A percentile compares a stretch with the other conserved stretches of the same genome.
These are phyloP conservation scores for Leucophenga montana DNA, from an alignment of 2,888 invertebrate species.

Conservation along the genomic window DNA sequence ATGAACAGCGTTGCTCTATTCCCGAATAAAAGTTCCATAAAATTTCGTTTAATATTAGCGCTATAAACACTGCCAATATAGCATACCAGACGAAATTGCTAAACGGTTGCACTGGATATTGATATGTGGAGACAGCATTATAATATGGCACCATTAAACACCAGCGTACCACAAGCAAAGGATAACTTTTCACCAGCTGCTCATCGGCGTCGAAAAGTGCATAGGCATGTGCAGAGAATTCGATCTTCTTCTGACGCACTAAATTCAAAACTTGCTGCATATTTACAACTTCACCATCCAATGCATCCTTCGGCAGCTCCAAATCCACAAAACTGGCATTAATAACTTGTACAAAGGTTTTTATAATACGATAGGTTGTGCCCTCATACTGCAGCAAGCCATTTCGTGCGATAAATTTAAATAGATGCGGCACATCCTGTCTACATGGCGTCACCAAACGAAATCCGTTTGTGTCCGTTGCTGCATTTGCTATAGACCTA, in stretches of 20 bases:
- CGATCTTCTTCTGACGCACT: slow-evolving; percentile 49
- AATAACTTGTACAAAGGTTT: slow-evolving; percentile 48
- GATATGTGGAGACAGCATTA: slow-evolving; percentile 55
- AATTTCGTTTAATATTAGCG: slow-evolving; percentile 43
- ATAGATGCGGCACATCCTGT: slow-evolving; percentile 58
- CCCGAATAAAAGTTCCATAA: slow-evolving; percentile 42
- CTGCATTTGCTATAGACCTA: neutral
- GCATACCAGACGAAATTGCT: slow-evolving; percentile 53
- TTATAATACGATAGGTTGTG: slow-evolving; percentile 51
- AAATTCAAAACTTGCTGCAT: slow-evolving; percentile 59
- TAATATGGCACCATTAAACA: slow-evolving; percentile 66
- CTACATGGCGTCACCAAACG: slow-evolving; percentile 54
- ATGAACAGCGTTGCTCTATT: neutral
- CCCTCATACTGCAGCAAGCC: slow-evolving; percentile 41
- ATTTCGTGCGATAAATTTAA: slow-evolving; percentile 38
- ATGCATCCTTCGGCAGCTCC: slow-evolving; percentile 38
- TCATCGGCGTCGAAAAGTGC: slow-evolving; percentile 57
- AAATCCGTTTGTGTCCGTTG: slow-evolving; percentile 47
- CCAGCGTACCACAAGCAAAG: slow-evolving; percentile 62
- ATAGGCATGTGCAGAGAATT: slow-evolving; percentile 60
- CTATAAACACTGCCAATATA: slow-evolving; percentile 41
- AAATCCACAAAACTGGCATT: slow-evolving; percentile 55
- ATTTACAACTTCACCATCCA: slow-evolving; percentile 51
- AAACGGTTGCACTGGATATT: slow-evolving; percentile 62
- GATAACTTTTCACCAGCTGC: slow-evolving; percentile 60